Conservation (phyloP, 2,888 invertebrate species). For the Lasioglossum pauxillum region DNA sequence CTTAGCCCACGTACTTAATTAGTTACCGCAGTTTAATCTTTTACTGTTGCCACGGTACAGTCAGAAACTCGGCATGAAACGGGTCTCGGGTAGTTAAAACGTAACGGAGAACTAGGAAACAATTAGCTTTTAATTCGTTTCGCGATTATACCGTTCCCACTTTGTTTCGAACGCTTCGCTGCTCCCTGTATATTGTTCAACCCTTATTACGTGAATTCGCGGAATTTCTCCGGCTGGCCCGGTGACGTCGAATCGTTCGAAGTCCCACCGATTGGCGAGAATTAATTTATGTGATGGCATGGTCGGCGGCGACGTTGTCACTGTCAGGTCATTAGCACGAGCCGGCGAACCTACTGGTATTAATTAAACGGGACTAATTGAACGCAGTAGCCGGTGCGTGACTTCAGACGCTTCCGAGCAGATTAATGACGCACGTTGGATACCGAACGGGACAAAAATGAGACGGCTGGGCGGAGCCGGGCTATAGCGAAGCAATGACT, state of each 20-base stretch:
- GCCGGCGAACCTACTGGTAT: constrained; percentile 55
- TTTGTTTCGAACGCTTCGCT: neutral
- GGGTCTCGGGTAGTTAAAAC: neutral
- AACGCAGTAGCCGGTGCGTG: constrained; percentile 41
- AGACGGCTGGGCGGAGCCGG: neutral
- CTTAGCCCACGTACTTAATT: neutral
- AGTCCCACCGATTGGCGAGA: constrained; percentile 60
- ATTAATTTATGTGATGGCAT: constrained; percentile 68
- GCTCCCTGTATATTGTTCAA: neutral
- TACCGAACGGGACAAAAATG: neutral
- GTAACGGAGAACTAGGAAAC: neutral
- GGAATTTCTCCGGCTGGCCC: neutral
- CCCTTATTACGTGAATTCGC: neutral
- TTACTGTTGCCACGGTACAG: neutral
- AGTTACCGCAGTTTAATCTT: constrained; percentile 7
- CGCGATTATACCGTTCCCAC: neutral
- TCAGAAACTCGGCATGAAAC: neutral
- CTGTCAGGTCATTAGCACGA: constrained; percentile 60
- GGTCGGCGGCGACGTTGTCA: constrained; percentile 18
- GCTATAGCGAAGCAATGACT: neutral
- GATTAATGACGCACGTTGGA: constrained; percentile 48
- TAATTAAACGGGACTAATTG: constrained; percentile 60
- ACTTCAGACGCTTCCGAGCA: constrained; percentile 54
- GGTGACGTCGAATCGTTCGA: constrained; percentile 51
- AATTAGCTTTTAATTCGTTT: constrained; percentile 4